Percentiles rank a stretch among this genome's conserved stretches.
Conservation (phyloP, 1,140 invertebrate species). For the Pseudomyrmex gracilis region DNA sequence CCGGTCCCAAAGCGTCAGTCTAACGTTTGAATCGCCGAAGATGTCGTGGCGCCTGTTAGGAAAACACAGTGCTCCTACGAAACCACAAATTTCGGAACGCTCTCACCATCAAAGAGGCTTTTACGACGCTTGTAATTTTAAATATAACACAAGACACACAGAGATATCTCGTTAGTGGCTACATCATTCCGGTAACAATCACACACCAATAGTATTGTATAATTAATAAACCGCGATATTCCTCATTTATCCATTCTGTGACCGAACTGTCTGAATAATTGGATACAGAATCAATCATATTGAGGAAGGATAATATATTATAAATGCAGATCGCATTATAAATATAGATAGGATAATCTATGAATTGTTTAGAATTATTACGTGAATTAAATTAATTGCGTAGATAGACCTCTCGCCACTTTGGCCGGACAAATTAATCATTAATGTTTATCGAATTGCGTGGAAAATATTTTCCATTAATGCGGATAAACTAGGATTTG, state of each 20-base stretch:
- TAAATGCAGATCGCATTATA: constrained; percentile 31
- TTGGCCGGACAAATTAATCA: not conserved
- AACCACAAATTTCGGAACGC: constrained; percentile 7
- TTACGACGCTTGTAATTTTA: not conserved
- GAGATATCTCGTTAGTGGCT: not conserved
- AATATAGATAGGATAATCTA: constrained; percentile 16
- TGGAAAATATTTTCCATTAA: not conserved
- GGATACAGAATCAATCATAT: constrained; percentile 24
- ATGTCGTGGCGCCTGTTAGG: constrained; percentile 30
- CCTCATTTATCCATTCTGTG: constrained; percentile 2
- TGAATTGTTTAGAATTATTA: constrained; percentile 31
- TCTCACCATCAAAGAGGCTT: not conserved
- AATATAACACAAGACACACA: constrained; percentile 1
- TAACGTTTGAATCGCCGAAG: constrained; percentile 59
- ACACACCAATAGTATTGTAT: not conserved
- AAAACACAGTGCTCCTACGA: not conserved
- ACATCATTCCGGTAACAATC: constrained; percentile 10
- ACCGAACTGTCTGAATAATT: constrained; percentile 25
- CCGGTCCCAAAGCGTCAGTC: constrained; percentile 58
- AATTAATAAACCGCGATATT: constrained; percentile 34
- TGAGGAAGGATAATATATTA: constrained; percentile 13
- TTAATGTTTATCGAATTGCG: not conserved
- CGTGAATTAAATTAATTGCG: not conserved
- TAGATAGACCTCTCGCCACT: not conserved
- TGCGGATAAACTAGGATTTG: not conserved